Percentiles rank a stretch among this genome's conserved stretches.
phyloP scores from a whole-genome alignment of 2,113 vertebrate genomes.

The Misgurnus anguillicaudatus region DNA sequence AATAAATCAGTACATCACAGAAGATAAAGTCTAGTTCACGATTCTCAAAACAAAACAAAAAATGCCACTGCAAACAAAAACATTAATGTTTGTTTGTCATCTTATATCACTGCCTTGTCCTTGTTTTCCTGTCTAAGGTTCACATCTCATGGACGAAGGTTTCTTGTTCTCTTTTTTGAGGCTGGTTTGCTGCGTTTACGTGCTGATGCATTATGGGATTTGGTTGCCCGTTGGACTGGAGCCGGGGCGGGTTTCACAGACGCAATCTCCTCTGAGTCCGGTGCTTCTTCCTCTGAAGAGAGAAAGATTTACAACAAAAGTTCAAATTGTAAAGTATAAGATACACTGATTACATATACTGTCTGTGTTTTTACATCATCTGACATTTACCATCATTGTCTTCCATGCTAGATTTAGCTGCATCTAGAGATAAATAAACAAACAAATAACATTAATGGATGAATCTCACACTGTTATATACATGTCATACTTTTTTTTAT shows the following conservation, averaged over 20 bases:
- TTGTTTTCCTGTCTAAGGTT: conserved; percentile 2
- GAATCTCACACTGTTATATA: neutral
- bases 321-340: neutral
- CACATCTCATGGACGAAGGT: conserved; percentile 41
- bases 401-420: conserved; percentile 64
- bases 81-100: neutral
- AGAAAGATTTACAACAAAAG: neutral
- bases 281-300: conserved; percentile 61
- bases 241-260: conserved; percentile 49
- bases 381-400: conserved; percentile 67
- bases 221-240: conserved; percentile 45
- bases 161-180: conserved; percentile 52
- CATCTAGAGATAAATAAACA: conserved; percentile 43
- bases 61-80: conserved; percentile 45
- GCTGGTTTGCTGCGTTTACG: conserved; percentile 49
- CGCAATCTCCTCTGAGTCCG: conserved; percentile 64
- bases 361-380: neutral
- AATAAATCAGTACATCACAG: conserved; percentile 38
- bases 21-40: conserved; percentile 43
- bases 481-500: too few species aligned
- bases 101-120: conserved; percentile 15
- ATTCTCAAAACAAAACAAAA: conserved; percentile 37
- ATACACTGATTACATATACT: neutral
- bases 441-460: neutral
- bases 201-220: conserved; percentile 45